Evolutionary conservation across 2,113 vertebrate genomes (phyloP), one percentile per base, ranked within the genome.

Genomic region (Lethenteron camtschaticum): DNA sequence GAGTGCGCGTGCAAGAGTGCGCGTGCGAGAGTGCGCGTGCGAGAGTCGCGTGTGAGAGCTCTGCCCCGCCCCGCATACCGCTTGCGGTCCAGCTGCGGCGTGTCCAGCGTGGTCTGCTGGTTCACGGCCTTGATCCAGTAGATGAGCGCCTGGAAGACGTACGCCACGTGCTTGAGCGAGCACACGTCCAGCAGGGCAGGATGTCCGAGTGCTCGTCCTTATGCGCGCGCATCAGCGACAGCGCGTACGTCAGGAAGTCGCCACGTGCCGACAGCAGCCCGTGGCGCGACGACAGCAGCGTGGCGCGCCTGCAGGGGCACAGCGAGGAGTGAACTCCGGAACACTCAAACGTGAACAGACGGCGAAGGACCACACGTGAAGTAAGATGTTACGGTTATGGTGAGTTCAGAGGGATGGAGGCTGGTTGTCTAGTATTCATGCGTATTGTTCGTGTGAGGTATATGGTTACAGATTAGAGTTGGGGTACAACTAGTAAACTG

Each of bases 101-200:
- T 95, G 75, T 99, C 94, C 77, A 96, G 70, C 0, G 88, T 96
- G 63, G 90, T 96, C 78, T 99, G 94, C 71, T 97, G 90, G 77
- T 99, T 99, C 92, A 96, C 96, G 77, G 94, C 94, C 80, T 99
- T 99, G 79, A 99, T 95, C 94, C 94, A 99, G 73, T 97, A 99
- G 77, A 99, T 96, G 69, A 99, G 89, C 63, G 94, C 94, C 81
- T 99, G 94, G 78, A 99, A 99, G 77, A 99, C 92, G 68, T 99
- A 99, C 0, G 94, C 94, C 74, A 99, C 92, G 0, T 99, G 94
- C 76, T 99, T 99, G 71, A 99, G 76, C 1, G 94, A 99, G 76
- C 94, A 99, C 71, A 99, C 94, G 70, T 99, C 94, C 74, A 99
- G 77, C 76, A 99, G 92, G 94, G 94, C 72, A 99, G 86, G 68